phyloP scores from a whole-genome alignment of 1,140 invertebrate genomes.

The Heliconius eleuchia region DNA sequence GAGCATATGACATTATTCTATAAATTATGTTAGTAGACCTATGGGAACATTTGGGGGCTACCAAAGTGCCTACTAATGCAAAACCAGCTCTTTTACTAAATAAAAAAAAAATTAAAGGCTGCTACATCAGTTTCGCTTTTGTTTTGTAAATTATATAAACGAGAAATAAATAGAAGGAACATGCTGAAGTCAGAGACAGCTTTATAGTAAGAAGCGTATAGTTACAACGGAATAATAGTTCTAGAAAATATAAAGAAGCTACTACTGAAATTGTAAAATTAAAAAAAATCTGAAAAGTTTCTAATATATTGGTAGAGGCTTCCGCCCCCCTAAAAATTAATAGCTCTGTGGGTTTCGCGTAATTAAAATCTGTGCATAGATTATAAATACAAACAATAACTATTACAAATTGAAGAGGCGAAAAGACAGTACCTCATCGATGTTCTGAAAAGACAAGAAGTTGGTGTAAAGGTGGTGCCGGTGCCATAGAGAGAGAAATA shows the following conservation, averaged over 20 bases:
- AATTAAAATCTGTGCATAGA: constrained; percentile 57
- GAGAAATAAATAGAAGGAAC: constrained; percentile 15
- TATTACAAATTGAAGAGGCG: constrained; percentile 62
- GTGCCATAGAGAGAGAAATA: constrained; percentile 36
- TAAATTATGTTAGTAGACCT: constrained; percentile 8
- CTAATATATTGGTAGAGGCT: not conserved
- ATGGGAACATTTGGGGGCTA: not conserved
- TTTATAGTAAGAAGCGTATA: not conserved
- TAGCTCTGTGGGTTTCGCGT: constrained; percentile 28
- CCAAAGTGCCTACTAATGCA: not conserved
- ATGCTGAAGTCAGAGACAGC: constrained; percentile 12
- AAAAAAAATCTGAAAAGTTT: not conserved
- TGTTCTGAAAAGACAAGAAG: constrained; percentile 81
- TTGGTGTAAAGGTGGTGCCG: constrained; percentile 65
- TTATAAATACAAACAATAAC: constrained; percentile 51
- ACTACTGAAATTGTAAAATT: constrained; percentile 17
- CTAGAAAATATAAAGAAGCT: constrained; percentile 7
- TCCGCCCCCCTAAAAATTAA: constrained; percentile 11
- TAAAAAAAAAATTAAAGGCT: constrained; percentile 5
- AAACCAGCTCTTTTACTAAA: not conserved
- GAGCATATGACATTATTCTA: constrained; percentile 20
- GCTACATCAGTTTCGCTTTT: constrained; percentile 13
- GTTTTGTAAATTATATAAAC: constrained; percentile 8
- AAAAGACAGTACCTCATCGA: constrained; percentile 78
- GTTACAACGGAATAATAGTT: not conserved